Base-by-base conservation (phyloP, 2,888 invertebrate species). In the Phrixothrix hirtus region DNA sequence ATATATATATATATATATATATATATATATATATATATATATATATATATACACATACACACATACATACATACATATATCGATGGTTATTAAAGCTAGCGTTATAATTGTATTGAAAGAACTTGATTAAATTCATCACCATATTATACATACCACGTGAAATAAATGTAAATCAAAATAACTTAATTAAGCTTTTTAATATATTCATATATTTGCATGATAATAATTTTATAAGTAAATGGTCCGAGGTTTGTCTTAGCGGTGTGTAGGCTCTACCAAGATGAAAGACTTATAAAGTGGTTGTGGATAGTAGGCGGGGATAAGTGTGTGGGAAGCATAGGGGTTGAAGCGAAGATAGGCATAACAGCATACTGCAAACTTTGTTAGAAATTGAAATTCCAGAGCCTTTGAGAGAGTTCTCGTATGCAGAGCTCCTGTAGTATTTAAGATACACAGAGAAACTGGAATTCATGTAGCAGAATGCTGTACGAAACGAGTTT, bases 361-460 rank as follows among this genome's bases (percentile, higher is more conserved):
- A 58, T 61, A 57, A 63, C 61, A 50, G 58, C 58, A 62, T 56
- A 61, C 62, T 61, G 61, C 64, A 67, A 69, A 69, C 67, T 69
- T 67, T 65, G 67, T 63, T 59, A 67, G 66, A 68, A 70, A 70
- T 70, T 70, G 69, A 66, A 70, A 69, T 70, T 70, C 69, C 70
- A 60, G 62, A 58, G 66, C 68, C 66, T 70, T 70, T 70, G 69
- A 68, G 60, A 44, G 57, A 60, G 51, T 61, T 59, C 55, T 51
- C 60, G 54, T 58, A 57, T 61, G 58, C 57, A 58, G 46, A 58
- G 57, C 60, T 60, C 51, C 56, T 48, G 54, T 58, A 62, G 61
- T 62, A 63, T 63, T 62, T 58, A 59, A 51, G 63, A 65, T 65
- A 63, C 60, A 62, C 60, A 52, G 55, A 53, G 61, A 58, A 50